Conservation (phyloP, 2,113 vertebrate genomes). For the Larimichthys polyactis region DNA sequence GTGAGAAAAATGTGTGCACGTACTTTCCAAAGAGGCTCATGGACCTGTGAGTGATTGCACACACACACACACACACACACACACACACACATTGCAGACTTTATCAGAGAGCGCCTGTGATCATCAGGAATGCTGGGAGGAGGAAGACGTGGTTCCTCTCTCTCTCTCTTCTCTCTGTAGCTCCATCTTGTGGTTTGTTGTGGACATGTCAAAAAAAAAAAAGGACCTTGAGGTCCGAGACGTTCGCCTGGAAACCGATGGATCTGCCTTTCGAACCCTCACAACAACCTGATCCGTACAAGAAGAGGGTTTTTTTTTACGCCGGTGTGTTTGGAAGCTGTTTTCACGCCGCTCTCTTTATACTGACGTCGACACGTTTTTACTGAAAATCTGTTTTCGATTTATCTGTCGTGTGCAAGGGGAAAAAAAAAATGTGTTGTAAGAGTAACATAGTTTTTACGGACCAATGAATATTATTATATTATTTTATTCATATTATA, state of each 20-base stretch:
- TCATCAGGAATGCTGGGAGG: neutral
- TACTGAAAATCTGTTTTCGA: slow-evolving; percentile 81
- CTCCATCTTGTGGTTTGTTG: slow-evolving; percentile 82
- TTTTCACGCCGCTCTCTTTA: slow-evolving; percentile 46
- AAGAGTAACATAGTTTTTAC: slow-evolving; percentile 91
- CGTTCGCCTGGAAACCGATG: slow-evolving; percentile 13
- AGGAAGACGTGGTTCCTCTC: neutral
- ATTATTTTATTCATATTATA: slow-evolving; percentile 85
- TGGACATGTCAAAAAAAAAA: slow-evolving; percentile 30
- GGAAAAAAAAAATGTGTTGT: slow-evolving; percentile 73
- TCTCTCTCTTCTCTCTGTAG: slow-evolving; percentile 23
- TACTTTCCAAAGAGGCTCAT: slow-evolving; percentile 62
- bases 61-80: no score
- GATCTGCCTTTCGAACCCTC: slow-evolving; percentile 23
- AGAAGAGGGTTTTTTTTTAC: slow-evolving; percentile 81
- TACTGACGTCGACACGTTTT: slow-evolving; percentile 67
- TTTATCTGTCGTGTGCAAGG: slow-evolving; percentile 83
- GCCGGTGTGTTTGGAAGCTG: slow-evolving; percentile 77
- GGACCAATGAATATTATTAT: slow-evolving; percentile 91
- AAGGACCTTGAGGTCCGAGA: slow-evolving; percentile 9
- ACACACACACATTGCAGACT: slow-evolving; percentile 1
- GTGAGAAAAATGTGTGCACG: slow-evolving; percentile 9
- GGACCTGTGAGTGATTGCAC: slow-evolving; percentile 58
- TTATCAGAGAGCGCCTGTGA: slow-evolving; percentile 32
- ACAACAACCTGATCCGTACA: slow-evolving; percentile 73